phyloP scores from a whole-genome alignment of 2,113 vertebrate genomes.

The Phyllostomus hastatus region DNA sequence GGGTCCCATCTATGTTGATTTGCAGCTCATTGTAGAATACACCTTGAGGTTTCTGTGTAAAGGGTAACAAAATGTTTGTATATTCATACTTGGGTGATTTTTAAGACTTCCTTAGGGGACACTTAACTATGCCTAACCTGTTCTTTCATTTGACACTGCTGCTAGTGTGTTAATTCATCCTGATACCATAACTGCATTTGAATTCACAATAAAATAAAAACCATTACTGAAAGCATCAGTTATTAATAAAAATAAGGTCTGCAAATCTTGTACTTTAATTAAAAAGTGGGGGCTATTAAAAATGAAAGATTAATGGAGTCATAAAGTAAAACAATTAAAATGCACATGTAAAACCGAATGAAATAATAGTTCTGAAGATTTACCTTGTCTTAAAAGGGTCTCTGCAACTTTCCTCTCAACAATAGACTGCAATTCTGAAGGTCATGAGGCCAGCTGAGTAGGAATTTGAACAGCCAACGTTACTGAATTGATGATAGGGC shows the following conservation, averaged over 20 bases:
- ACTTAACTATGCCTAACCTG: conserved; percentile 61
- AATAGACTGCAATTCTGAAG: not conserved
- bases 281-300: conserved; percentile 9
- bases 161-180: conserved; percentile 58
- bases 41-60: conserved; percentile 57
- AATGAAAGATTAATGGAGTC: conserved; percentile 44
- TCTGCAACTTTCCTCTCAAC: not conserved
- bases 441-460: not conserved
- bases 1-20: not conserved
- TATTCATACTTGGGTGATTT: conserved; percentile 64
- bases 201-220: conserved; percentile 74
- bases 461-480: not conserved
- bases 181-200: conserved; percentile 56
- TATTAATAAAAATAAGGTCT: conserved; percentile 64
- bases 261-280: conserved; percentile 39
- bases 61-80: conserved; percentile 54
- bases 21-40: not conserved
- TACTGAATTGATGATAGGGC: not conserved
- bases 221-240: conserved; percentile 59
- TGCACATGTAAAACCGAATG: conserved; percentile 4
- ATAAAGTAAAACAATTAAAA: conserved; percentile 32
- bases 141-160: conserved; percentile 62
- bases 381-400: not conserved
- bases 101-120: conserved; percentile 59
- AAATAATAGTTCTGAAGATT: not conserved